These are phyloP conservation scores for Pollachius pollachius DNA, from an alignment of 2,113 vertebrate genomes.

Conservation along the genomic window DNA sequence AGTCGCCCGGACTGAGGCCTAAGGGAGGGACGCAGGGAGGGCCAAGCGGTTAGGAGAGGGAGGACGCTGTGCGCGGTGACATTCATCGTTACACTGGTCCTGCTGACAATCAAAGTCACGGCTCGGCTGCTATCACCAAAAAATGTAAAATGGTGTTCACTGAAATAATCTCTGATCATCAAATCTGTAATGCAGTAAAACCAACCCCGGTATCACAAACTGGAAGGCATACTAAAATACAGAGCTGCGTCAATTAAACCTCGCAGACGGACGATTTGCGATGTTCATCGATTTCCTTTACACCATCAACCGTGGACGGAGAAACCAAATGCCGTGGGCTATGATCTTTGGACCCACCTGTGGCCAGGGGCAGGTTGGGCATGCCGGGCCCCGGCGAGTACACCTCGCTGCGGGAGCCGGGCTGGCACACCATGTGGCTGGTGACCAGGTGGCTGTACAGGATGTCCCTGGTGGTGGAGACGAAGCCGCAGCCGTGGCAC, in stretches of 20 bases:
- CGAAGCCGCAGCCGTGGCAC: conserved; percentile 94
- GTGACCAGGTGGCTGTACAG: conserved; percentile 96
- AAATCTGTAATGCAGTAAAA: too few relatives aligned
- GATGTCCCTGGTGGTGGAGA: conserved; percentile 94
- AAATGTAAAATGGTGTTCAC: too few relatives aligned
- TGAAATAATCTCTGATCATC: too few relatives aligned
- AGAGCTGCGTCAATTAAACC: too few relatives aligned
- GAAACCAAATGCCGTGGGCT: background rate
- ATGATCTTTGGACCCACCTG: conserved; percentile 65
- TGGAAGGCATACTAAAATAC: too few relatives aligned
- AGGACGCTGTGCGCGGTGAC: background rate
- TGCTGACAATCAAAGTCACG: too few relatives aligned
- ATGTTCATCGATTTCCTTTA: too few relatives aligned
- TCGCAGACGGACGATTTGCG: too few relatives aligned
- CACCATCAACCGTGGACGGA: too few relatives aligned
- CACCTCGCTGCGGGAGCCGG: conserved; percentile 86
- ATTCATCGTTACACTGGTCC: background rate
- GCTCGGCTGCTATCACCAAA: too few relatives aligned
- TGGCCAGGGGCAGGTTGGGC: conserved; percentile 67
- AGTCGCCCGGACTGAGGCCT: conserved; percentile 79
- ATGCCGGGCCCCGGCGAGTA: conserved; percentile 78
- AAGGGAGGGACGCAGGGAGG: background rate
- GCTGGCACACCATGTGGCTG: conserved; percentile 97
- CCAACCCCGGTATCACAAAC: too few relatives aligned
- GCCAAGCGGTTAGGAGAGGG: background rate